Percentiles rank a stretch among this genome's conserved stretches.
phyloP scores from a whole-genome alignment of 2,888 invertebrate genomes.

The Caenorhabditis parvicauda region DNA sequence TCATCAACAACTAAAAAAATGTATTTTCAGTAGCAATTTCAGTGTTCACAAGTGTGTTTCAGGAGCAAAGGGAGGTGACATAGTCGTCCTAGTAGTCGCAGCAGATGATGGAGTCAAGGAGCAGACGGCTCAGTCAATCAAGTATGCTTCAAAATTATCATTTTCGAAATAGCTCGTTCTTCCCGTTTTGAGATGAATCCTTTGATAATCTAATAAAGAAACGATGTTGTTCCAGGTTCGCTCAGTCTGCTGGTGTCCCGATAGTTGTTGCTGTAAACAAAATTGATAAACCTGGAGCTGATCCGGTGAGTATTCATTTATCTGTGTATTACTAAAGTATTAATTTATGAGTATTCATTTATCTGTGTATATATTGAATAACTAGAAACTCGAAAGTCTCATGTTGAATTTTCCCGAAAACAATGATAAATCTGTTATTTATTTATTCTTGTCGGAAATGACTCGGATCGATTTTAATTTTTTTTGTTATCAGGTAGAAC shows the following conservation, averaged over 20 bases:
- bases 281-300: slow-evolving; percentile 85
- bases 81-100: slow-evolving; percentile 80
- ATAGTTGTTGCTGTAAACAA: slow-evolving; percentile 96
- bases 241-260: slow-evolving; percentile 74
- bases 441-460: no score
- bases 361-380: no score
- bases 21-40: no score
- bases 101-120: slow-evolving; percentile 98
- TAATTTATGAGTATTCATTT: no score
- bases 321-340: no score
- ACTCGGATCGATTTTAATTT: no score
- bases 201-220: slow-evolving; percentile 1
- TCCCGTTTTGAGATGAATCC: neutral
- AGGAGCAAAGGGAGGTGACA: slow-evolving; percentile 91
- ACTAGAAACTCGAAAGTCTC: no score
- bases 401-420: no score
- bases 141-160: slow-evolving; percentile 18
- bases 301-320: slow-evolving; percentile 75
- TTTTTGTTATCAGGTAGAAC: no score
- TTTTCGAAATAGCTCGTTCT: neutral
- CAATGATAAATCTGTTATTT: no score
- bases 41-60: slow-evolving; percentile 75
- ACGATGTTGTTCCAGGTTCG: slow-evolving; percentile 65
- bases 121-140: slow-evolving; percentile 87
- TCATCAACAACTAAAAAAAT: no score